Conservation (phyloP, 2,113 vertebrate genomes). For the Sinocyclocheilus anshuiensis region DNA sequence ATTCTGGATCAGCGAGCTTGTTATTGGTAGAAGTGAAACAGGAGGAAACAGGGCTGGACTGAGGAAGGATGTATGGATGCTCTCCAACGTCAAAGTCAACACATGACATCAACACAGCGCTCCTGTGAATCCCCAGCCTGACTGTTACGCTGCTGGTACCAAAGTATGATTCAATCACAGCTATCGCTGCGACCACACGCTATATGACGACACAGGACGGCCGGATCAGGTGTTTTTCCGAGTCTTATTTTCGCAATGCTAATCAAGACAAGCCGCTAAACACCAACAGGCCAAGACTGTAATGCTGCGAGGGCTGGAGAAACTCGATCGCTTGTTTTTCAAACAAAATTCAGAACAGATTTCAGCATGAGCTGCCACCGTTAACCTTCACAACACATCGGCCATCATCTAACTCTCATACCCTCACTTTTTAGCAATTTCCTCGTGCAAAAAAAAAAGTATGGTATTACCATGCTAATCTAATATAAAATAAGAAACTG, state of each 20-base stretch:
- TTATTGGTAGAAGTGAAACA: not conserved
- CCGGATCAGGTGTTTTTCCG: constrained; percentile 26
- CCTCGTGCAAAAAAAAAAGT: not conserved
- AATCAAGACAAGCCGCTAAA: constrained; percentile 19
- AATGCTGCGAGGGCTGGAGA: not conserved
- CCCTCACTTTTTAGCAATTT: not conserved
- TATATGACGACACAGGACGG: constrained; percentile 1
- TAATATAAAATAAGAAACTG: not conserved
- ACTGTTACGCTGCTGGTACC: constrained; percentile 73
- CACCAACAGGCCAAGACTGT: not conserved
- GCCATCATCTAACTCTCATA: not conserved
- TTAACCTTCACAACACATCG: not conserved
- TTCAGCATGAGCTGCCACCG: not conserved
- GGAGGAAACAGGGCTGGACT: not conserved
- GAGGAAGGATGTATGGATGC: not conserved
- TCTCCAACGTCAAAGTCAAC: not conserved
- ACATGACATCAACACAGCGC: not conserved
- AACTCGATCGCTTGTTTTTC: not conserved
- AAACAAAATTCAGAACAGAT: constrained; percentile 18
- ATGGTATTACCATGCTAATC: not conserved
- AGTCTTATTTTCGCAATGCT: constrained; percentile 12
- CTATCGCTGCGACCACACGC: not conserved
- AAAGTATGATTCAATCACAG: constrained; percentile 57
- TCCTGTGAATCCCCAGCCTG: constrained; percentile 62
- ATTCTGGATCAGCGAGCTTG: not conserved